These are phyloP conservation scores for Sphaerophoria taeniata DNA, from an alignment of 2,888 invertebrate species.

Conservation along the genomic window DNA sequence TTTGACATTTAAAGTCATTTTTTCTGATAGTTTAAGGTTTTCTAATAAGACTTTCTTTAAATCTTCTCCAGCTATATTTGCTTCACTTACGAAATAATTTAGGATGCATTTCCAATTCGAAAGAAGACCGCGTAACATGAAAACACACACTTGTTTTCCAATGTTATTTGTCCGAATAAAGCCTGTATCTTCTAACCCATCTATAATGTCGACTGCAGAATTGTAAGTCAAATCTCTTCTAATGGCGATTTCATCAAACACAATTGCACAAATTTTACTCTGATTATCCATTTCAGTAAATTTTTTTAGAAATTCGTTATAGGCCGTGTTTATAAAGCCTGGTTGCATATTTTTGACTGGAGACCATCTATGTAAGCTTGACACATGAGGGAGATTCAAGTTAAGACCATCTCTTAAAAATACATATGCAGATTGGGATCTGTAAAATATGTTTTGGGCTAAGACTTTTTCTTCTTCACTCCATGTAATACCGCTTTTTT, in stretches of 20 bases:
- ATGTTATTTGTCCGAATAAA: too few species aligned
- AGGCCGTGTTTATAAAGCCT: conserved; percentile 37
- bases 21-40: too few species aligned
- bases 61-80: too few species aligned
- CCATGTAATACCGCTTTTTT: background rate
- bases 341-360: too few species aligned
- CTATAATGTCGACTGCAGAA: conserved; percentile 41
- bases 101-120: too few species aligned
- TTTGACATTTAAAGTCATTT: too few species aligned
- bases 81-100: too few species aligned
- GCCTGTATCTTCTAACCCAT: conserved; percentile 51
- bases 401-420: conserved; percentile 44
- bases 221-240: conserved; percentile 47
- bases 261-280: background rate
- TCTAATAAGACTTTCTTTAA: too few species aligned
- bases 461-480: conserved; percentile 2
- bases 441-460: conserved; percentile 55
- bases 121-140: too few species aligned
- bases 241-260: conserved; percentile 50
- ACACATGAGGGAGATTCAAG: conserved; percentile 20
- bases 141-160: too few species aligned
- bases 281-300: background rate
- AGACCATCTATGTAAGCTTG: conserved; percentile 44
- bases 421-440: conserved; percentile 34
- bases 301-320: background rate